Conservation (phyloP, 2,113 vertebrate species). For the Pygathrix nemaeus region DNA sequence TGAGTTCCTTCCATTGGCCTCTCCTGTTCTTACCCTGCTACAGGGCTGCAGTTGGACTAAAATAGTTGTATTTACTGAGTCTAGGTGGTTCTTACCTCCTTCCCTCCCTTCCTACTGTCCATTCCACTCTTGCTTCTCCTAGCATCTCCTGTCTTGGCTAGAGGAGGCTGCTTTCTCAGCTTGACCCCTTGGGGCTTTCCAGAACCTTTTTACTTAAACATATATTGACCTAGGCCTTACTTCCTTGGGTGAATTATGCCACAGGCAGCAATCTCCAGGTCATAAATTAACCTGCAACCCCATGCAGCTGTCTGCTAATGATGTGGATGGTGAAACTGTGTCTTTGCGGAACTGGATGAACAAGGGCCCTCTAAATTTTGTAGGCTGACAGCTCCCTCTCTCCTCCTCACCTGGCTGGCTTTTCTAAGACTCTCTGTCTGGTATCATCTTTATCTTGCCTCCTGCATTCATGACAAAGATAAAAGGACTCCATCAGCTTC, state of each 20-base stretch:
- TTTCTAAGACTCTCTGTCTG: slow-evolving; percentile 49
- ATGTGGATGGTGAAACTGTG: background rate
- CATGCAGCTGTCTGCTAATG: slow-evolving; percentile 77
- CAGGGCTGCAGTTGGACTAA: background rate
- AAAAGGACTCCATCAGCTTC: background rate
- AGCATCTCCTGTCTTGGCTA: slow-evolving; percentile 55
- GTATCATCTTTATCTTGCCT: background rate
- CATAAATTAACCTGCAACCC: slow-evolving; percentile 80
- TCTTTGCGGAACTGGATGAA: slow-evolving; percentile 45
- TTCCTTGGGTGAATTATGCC: slow-evolving; percentile 83
- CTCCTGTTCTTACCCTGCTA: background rate
- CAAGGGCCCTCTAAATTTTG: slow-evolving; percentile 63
- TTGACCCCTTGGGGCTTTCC: slow-evolving; percentile 78
- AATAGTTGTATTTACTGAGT: background rate
- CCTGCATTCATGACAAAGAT: background rate
- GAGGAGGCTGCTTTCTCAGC: slow-evolving; percentile 74
- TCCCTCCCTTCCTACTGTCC: background rate
- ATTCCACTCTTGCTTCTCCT: background rate
- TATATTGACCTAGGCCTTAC: slow-evolving; percentile 84
- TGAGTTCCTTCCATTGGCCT: background rate
- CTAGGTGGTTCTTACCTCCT: background rate
- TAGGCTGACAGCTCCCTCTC: slow-evolving; percentile 29
- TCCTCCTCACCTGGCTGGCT: slow-evolving; percentile 43
- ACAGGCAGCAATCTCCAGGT: slow-evolving; percentile 76
- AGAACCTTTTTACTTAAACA: slow-evolving; percentile 87